Conservation (phyloP, 37 sponge, comb jelly and placozoan genomes). For the Axinella damicornis region DNA sequence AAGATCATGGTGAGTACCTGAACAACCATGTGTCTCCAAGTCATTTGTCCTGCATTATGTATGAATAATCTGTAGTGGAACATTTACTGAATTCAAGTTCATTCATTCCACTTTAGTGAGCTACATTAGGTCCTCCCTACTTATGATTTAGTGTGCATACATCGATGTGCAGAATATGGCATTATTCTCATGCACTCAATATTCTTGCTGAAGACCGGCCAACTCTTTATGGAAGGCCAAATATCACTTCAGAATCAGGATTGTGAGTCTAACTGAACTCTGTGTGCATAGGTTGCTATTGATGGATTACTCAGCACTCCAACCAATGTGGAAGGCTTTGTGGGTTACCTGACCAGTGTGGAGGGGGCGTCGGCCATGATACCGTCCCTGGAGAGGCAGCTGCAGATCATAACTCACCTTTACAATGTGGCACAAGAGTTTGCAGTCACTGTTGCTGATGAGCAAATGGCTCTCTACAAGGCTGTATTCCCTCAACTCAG, state of each 20-base stretch:
- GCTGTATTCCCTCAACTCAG: conserved; percentile 61
- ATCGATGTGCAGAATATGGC: no score
- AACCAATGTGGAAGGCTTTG: conserved; percentile 50
- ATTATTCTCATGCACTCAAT: no score
- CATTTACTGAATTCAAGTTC: no score
- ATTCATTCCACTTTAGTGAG: no score
- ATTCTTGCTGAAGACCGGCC: no score
- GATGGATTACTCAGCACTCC: conserved; percentile 34
- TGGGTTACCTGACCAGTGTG: conserved; percentile 46
- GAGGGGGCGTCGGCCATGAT: conserved; percentile 34
- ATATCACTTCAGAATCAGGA: no score
- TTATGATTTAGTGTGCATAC: no score
- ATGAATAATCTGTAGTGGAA: no score
- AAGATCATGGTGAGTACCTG: conserved; percentile 51
- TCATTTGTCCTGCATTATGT: no score
- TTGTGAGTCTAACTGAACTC: no score
- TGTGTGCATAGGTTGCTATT: conserved; percentile 27
- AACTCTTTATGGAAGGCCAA: no score
- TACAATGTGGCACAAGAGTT: conserved; percentile 72
- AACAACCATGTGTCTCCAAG: neutral
- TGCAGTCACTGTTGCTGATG: conserved; percentile 44
- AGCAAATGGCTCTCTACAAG: conserved; percentile 65
- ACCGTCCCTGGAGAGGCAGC: conserved; percentile 42
- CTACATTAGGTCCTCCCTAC: no score
- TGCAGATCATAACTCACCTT: conserved; percentile 48